phyloP scores from a whole-genome alignment of 2,888 invertebrate species.

The Prosapia bicincta region DNA sequence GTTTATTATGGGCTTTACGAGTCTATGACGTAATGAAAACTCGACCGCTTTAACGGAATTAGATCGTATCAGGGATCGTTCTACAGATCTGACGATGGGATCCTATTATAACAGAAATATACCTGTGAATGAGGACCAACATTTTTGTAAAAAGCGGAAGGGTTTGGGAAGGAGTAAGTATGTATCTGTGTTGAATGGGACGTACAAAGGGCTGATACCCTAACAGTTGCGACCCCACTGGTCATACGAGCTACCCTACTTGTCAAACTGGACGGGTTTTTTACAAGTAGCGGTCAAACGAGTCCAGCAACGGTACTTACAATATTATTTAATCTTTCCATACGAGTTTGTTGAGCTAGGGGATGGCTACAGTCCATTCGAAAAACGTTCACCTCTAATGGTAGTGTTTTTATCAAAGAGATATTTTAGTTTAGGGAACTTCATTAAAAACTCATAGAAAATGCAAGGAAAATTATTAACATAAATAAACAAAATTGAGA shows the following conservation, averaged over 20 bases:
- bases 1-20: too few relatives aligned
- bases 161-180: not conserved
- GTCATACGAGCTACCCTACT: slow-evolving; percentile 14
- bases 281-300: slow-evolving; percentile 5
- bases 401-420: too few relatives aligned
- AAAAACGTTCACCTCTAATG: not conserved
- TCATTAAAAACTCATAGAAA: too few relatives aligned
- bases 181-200: not conserved
- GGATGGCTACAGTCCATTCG: not conserved
- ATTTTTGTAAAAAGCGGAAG: not conserved
- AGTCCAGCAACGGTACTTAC: slow-evolving; percentile 21
- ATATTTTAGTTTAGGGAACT: too few relatives aligned
- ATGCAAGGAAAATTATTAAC: too few relatives aligned
- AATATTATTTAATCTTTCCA: slow-evolving; percentile 27
- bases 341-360: not conserved
- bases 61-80: too few relatives aligned
- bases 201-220: not conserved
- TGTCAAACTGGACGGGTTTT: slow-evolving; percentile 4
- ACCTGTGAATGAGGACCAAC: not conserved
- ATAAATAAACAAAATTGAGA: too few relatives aligned
- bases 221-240: slow-evolving; percentile 12
- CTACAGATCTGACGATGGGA: not conserved
- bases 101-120: not conserved
- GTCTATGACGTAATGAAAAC: too few relatives aligned
- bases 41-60: too few relatives aligned